Base-by-base conservation (phyloP, 92 coral and sea anemone genomes). In the Galaxea fascicularis region DNA sequence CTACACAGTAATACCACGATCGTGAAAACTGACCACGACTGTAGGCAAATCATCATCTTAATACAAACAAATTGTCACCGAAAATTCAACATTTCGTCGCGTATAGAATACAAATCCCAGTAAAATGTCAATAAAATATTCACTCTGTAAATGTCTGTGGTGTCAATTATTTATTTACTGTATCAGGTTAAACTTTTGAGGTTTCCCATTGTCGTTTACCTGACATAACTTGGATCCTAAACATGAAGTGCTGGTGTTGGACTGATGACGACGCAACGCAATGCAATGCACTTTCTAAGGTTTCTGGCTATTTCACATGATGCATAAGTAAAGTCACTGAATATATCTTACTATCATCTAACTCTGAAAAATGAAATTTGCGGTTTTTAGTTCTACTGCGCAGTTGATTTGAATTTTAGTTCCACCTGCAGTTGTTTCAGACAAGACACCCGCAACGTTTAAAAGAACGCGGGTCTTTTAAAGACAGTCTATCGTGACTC, bases 161-260 rank as follows among this genome's bases (percentile, higher is more conserved):
- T 82, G 62, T 82, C 15, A 39, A 82, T 82, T 70, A 82, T 82
- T 82, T 57, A 82, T 79, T 51, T 15, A 65, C 30, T 0, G 47
- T 27, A 30, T 52, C 49, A 58, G 45, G 71, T 51, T 41, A 35
- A 35, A 35, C 6, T 2, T 52, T 56, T 41, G 20, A 76, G 71
- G 66, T 46, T 35, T 30, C 65, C n/a, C 20, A 25, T 49, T 51
- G 9, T 28, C 18, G 26, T 26, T 22, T 14, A 62, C 41, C 58
- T 77, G 57, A 44, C 27, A 25, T 22, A 39, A 52, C 84, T 47
- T 65, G 84, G 75, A 79, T 66, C 65, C 52, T 51, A 79, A 51
- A 65, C 65, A 49, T 8, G 27, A 65, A 49, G 6, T 35, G 52
- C 74, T 28, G 65, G 84, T 67, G 31, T 51, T 21, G 27, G 25